Evolutionary conservation across 2,888 invertebrate genomes (phyloP).

Genomic region (Lamproptera curius): DNA sequence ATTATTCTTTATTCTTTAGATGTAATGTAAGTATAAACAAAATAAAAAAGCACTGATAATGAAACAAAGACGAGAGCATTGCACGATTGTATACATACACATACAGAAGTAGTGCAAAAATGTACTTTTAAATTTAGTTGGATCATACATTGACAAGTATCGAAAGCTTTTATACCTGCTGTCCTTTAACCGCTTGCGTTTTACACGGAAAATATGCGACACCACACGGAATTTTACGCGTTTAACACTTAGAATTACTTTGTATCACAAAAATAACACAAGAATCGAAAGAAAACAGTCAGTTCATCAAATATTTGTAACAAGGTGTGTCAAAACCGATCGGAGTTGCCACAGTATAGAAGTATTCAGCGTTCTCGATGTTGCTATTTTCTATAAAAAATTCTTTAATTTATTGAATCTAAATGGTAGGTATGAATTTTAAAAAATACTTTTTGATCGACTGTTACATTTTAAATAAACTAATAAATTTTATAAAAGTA

Average conservation of each 20-base stretch:
- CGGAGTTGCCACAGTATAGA: slow-evolving; percentile 3
- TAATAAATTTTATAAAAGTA: too few relatives aligned
- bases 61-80: background rate
- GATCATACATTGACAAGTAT: slow-evolving; percentile 2
- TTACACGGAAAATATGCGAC: background rate
- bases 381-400: too few relatives aligned
- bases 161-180: slow-evolving; percentile 1
- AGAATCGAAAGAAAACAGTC: slow-evolving; percentile 15
- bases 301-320: slow-evolving; percentile 5
- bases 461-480: too few relatives aligned
- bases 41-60: background rate
- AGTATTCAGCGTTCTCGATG: too few relatives aligned
- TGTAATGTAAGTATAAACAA: too few relatives aligned
- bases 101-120: background rate
- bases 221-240: background rate
- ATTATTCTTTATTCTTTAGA: too few relatives aligned
- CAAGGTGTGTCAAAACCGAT: slow-evolving; percentile 22
- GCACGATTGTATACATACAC: background rate
- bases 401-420: too few relatives aligned
- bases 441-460: too few relatives aligned
- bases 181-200: background rate
- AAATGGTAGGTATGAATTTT: too few relatives aligned
- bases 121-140: background rate
- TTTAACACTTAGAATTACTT: slow-evolving; percentile 2
- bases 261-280: slow-evolving; percentile 20